Conservation (phyloP, 2,113 vertebrate species). For the Bufo bufo region DNA sequence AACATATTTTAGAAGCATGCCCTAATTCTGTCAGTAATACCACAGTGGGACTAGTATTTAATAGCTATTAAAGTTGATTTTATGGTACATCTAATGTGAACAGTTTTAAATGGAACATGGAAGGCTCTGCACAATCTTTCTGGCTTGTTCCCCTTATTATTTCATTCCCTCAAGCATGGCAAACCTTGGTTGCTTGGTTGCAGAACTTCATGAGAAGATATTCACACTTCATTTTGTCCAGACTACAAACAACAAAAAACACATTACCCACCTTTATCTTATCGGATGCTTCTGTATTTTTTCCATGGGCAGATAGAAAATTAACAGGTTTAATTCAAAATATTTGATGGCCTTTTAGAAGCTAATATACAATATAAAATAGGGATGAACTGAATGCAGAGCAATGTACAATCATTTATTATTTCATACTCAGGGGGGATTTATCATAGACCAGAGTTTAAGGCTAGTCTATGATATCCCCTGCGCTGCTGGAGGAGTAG, state of each 20-base stretch:
- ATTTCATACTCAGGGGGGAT: not conserved
- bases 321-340: not conserved
- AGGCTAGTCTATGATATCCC: too few relatives aligned
- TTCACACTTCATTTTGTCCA: constrained; percentile 26
- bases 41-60: constrained; percentile 49
- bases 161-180: constrained; percentile 52
- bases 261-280: not conserved
- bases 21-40: constrained; percentile 54
- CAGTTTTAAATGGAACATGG: constrained; percentile 50
- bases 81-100: constrained; percentile 53
- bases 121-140: constrained; percentile 41
- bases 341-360: not conserved
- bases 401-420: not conserved
- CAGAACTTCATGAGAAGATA: constrained; percentile 25
- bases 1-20: constrained; percentile 54
- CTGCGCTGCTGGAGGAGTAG: too few relatives aligned
- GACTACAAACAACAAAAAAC: constrained; percentile 26
- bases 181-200: constrained; percentile 33
- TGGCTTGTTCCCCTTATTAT: constrained; percentile 50
- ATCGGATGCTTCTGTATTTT: not conserved
- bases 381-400: not conserved
- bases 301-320: not conserved
- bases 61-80: constrained; percentile 54
- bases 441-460: too few relatives aligned
- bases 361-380: too few relatives aligned